phyloP scores from a whole-genome alignment of 30 jellyfish, hydroid and myxozoan genomes.

The Hydractinia echinata region DNA sequence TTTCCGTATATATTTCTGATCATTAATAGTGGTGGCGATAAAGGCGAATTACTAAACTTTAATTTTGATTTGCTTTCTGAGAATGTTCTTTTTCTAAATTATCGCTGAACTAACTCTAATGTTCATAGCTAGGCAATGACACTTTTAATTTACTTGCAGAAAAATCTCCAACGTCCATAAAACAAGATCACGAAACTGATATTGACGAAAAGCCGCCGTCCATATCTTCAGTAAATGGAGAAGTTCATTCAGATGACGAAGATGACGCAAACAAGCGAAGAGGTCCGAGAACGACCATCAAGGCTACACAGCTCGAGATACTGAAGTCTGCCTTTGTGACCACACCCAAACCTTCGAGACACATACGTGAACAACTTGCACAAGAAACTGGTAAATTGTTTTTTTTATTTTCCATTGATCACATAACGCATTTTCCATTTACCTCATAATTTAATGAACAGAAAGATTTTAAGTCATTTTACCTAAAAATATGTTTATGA shows the following conservation, averaged over 20 bases:
- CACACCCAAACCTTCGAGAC: slow-evolving; percentile 91
- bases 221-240: slow-evolving; percentile 49
- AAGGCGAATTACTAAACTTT: too few relatives aligned
- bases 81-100: too few relatives aligned
- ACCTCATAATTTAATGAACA: too few relatives aligned
- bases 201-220: slow-evolving; percentile 20
- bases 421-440: background rate
- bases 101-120: background rate
- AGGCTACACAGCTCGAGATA: slow-evolving; percentile 81
- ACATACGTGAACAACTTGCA: slow-evolving; percentile 76
- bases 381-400: slow-evolving; percentile 53
- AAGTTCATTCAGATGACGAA: slow-evolving; percentile 43
- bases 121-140: background rate
- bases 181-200: slow-evolving; percentile 54
- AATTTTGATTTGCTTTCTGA: too few relatives aligned
- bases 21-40: too few relatives aligned
- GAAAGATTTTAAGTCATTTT: too few relatives aligned
- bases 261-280: slow-evolving; percentile 67
- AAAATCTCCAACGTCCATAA: slow-evolving; percentile 46
- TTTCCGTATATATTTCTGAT: too few relatives aligned
- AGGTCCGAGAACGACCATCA: slow-evolving; percentile 94
- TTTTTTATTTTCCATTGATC: background rate
- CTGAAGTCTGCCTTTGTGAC: slow-evolving; percentile 67
- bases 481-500: too few relatives aligned
- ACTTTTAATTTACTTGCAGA: background rate